Conservation (phyloP, 2,888 invertebrate genomes). For the Brenthis hecate region DNA sequence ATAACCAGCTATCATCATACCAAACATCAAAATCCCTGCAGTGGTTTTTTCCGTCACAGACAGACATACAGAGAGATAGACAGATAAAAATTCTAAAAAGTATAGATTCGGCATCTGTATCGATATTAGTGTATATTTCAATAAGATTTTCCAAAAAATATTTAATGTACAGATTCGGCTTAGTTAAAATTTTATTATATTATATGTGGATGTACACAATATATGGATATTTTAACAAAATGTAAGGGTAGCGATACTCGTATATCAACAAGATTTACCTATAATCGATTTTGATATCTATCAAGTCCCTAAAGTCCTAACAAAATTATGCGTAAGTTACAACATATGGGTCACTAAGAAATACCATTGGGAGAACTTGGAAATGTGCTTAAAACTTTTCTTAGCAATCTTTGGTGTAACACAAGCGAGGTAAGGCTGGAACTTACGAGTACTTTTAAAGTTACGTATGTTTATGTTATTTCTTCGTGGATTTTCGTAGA, state of each 20-base stretch:
- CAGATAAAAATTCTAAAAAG: no score
- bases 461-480: neutral
- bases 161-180: no score
- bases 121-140: no score
- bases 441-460: neutral
- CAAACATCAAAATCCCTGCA: no score
- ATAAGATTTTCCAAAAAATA: no score
- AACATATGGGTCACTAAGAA: conserved; percentile 3
- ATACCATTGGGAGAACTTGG: conserved; percentile 7
- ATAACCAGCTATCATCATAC: no score
- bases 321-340: conserved; percentile 15
- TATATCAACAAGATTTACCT: neutral
- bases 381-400: conserved; percentile 6
- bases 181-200: neutral
- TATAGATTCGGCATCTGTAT: no score
- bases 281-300: conserved; percentile 6
- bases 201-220: neutral
- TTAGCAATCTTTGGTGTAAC: conserved; percentile 7
- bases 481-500: conserved; percentile 6
- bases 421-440: neutral
- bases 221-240: conserved; percentile 6
- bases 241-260: conserved; percentile 1
- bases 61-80: no score
- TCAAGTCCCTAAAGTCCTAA: conserved; percentile 7
- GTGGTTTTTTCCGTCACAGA: no score